A percentile compares a stretch with the other conserved stretches of the same genome.
phyloP scores from a whole-genome alignment of 2,797 vertebrate species.

The Artibeus lituratus region DNA sequence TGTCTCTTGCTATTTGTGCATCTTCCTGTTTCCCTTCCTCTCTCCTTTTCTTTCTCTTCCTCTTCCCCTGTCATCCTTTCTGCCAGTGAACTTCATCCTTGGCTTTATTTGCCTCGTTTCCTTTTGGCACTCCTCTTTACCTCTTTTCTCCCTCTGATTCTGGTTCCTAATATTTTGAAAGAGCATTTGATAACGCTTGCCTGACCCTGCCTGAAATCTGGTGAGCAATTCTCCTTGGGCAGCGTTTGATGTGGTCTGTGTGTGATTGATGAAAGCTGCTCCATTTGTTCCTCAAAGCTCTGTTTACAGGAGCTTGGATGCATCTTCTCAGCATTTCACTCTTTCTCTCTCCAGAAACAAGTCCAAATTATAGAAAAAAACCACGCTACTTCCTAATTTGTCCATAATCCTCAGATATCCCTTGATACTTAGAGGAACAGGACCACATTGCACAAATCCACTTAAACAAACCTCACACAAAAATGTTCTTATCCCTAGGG shows the following conservation, averaged over 20 bases:
- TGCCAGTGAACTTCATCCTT: background rate
- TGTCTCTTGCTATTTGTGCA: background rate
- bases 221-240: conserved; percentile 13
- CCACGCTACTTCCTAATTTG: background rate
- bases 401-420: background rate
- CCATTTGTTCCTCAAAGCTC: conserved; percentile 67
- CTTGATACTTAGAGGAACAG: background rate
- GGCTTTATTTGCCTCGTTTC: background rate
- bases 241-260: conserved; percentile 66
- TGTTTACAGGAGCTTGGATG: conserved; percentile 9
- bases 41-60: background rate
- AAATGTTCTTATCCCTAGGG: background rate
- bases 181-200: background rate
- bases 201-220: conserved; percentile 7
- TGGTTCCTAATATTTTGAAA: conserved; percentile 43
- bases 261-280: conserved; percentile 69
- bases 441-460: background rate
- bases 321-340: background rate
- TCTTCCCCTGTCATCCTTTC: background rate
- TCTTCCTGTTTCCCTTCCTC: fast-evolving
- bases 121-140: background rate
- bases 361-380: background rate
- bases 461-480: background rate
- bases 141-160: conserved; percentile 8
- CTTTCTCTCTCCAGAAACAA: conserved; percentile 24